Base-by-base conservation (phyloP, 2,888 invertebrate species). In the Cerceris rybyensis region DNA sequence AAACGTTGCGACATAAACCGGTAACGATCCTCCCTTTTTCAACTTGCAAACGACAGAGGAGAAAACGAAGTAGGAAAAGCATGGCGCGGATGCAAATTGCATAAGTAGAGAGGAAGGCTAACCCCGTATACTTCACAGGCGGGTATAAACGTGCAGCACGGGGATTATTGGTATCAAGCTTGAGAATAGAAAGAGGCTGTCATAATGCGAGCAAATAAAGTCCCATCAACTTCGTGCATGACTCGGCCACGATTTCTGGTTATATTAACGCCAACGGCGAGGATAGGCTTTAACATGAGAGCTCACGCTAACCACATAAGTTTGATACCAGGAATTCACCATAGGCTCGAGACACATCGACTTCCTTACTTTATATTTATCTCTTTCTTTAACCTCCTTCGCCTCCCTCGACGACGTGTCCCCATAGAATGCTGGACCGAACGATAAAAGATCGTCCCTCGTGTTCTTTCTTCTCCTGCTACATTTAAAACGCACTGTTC, bases 161-260 rank as follows among this genome's bases (percentile, higher is more conserved):
- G 46, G 78, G 78, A 84, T 83, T 78, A 81, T 81, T 78, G 84
- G 69, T 75, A 83, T 84, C 76, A 75, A 74, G 76, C 72, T 50
- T 55, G 69, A 72, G 75, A 82, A 80, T 75, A 81, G 84, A 75
- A 59, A 63, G 70, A 68, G 72, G 55, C 72, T 78, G 80, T 82
- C 78, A 77, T 80, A 78, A 82, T 64, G 71, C 82, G 76, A 82
- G 75, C 77, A 72, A 84, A 78, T 82, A 75, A 72, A 78, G 70
- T 73, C 70, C 67, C 78, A 78, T 78, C 75, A 67, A 61, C 63
- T 49, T 66, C 43, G 68, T 70, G 50, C 59, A 64, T 59, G 54
- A 58, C 67, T 68, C 65, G 60, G 17, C 58, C 72, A 61, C 78
- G 70, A 78, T 78, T 81, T 75, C 74, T 71, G 64, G 74, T 71